phyloP scores from a whole-genome alignment of 2,797 vertebrate species.

The Oophaga sylvatica region DNA sequence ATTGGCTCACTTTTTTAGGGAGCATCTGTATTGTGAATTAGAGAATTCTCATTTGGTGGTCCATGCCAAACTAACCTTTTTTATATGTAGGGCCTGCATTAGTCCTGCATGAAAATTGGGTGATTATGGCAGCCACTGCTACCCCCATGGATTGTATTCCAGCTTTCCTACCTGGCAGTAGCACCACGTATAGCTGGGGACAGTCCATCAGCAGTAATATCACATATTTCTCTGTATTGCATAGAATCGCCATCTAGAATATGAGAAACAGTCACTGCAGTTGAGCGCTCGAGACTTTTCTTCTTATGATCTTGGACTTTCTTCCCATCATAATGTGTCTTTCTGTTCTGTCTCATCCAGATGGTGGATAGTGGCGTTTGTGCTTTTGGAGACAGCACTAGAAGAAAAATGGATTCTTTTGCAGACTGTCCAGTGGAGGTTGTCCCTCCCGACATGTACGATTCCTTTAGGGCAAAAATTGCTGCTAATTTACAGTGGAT shows the following conservation, averaged over 20 bases:
- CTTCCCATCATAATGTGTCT: not conserved
- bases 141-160: too few relatives aligned
- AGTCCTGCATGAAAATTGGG: too few relatives aligned
- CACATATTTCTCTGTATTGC: too few relatives aligned
- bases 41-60: too few relatives aligned
- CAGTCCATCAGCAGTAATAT: not conserved
- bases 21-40: too few relatives aligned
- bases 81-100: too few relatives aligned
- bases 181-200: too few relatives aligned
- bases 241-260: not conserved
- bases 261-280: not conserved
- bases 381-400: constrained; percentile 78
- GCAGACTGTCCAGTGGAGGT: constrained; percentile 86
- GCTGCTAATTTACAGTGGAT: constrained; percentile 95
- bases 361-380: constrained; percentile 87
- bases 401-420: constrained; percentile 87
- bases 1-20: too few relatives aligned
- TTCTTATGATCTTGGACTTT: not conserved
- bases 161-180: too few relatives aligned
- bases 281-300: not conserved
- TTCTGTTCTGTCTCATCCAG: constrained; percentile 67
- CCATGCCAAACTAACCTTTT: too few relatives aligned
- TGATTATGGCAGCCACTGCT: too few relatives aligned
- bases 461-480: constrained; percentile 95
- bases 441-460: constrained; percentile 90